phyloP scores from a whole-genome alignment of 2,113 vertebrate species.

The Hyperopisus bebe region DNA sequence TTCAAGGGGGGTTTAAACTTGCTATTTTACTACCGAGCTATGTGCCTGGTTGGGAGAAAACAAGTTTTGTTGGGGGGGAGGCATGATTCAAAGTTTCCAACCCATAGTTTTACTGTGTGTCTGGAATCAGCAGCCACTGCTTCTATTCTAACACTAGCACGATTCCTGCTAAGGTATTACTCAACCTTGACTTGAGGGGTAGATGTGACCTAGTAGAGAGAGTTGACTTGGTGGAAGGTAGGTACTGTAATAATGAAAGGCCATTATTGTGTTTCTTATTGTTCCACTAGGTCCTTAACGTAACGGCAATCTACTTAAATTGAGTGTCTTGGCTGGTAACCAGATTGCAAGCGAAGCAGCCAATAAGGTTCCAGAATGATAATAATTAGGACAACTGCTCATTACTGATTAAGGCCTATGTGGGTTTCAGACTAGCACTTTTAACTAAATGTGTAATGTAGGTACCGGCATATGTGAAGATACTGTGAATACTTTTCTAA shows the following conservation, averaged over 20 bases:
- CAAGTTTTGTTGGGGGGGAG: background rate
- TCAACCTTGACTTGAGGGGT: background rate
- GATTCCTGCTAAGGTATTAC: background rate
- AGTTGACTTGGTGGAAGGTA: background rate
- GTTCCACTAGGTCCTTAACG: background rate
- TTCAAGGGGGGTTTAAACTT: background rate
- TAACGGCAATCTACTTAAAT: background rate
- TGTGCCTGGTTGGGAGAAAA: background rate
- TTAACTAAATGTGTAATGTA: background rate
- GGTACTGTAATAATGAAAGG: background rate
- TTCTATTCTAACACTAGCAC: background rate
- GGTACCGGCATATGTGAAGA: background rate
- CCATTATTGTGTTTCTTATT: background rate
- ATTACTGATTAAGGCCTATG: slow-evolving; percentile 7
- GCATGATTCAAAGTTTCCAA: background rate
- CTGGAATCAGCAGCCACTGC: background rate
- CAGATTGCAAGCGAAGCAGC: background rate
- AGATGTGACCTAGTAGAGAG: background rate
- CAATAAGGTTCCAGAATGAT: background rate
- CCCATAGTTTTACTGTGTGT: background rate
- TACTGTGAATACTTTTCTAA: background rate
- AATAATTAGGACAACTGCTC: slow-evolving; percentile 1
- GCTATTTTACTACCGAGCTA: background rate
- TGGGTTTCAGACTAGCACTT: background rate
- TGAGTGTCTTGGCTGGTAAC: background rate